These are phyloP conservation scores for Solenopsis fugax DNA, from an alignment of 1,140 invertebrate species.

Conservation along the genomic window DNA sequence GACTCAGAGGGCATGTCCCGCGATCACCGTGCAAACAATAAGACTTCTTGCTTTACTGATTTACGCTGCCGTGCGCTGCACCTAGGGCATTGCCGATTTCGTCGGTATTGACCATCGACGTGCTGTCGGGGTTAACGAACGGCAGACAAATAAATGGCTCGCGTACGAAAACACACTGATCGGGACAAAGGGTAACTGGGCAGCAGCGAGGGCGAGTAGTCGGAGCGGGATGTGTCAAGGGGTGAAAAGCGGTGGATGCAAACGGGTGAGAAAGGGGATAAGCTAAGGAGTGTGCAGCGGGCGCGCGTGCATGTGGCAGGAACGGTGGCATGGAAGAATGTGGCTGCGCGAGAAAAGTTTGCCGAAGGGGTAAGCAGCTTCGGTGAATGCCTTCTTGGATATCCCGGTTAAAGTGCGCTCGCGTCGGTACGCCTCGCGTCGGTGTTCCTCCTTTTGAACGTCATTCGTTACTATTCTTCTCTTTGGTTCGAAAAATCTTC, in stretches of 20 bases:
- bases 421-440: constrained; percentile 16
- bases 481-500: not conserved
- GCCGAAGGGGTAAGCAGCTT: constrained; percentile 42
- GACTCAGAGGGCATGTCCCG: not conserved
- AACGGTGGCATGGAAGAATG: constrained; percentile 27
- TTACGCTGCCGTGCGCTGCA: not conserved
- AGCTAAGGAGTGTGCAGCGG: not conserved
- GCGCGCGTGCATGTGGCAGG: not conserved
- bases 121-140: constrained; percentile 57
- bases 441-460: not conserved
- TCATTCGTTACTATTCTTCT: constrained; percentile 3
- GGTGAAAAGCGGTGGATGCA: not conserved
- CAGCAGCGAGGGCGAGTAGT: not conserved
- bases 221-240: not conserved
- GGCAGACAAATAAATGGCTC: constrained; percentile 62
- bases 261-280: not conserved
- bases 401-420: constrained; percentile 27
- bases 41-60: constrained; percentile 23
- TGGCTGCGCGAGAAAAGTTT: constrained; percentile 45
- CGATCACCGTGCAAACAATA: constrained; percentile 19
- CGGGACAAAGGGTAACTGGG: constrained; percentile 30
- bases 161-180: constrained; percentile 46
- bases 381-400: constrained; percentile 32
- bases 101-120: constrained; percentile 29
- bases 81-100: not conserved